A percentile compares a stretch with the other conserved stretches of the same genome.
phyloP scores from a whole-genome alignment of 1,140 invertebrate genomes.

The Drusus annulatus region DNA sequence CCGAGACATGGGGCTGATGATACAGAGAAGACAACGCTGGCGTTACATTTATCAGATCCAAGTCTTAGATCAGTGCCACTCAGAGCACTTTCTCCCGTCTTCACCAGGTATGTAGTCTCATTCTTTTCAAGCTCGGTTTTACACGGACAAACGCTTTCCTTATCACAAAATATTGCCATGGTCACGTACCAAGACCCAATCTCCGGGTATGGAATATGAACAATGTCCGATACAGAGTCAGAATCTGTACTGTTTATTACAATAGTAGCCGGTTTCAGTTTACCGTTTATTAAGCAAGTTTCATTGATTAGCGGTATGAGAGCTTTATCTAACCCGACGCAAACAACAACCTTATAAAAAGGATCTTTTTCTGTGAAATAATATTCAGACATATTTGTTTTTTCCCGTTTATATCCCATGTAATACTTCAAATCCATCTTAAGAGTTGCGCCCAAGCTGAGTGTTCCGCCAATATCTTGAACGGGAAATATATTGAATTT shows the following conservation, averaged over 20 bases:
- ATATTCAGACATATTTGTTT: constrained; percentile 62
- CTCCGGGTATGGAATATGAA: constrained; percentile 85
- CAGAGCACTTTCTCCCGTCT: constrained; percentile 54
- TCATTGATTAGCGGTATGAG: constrained; percentile 73
- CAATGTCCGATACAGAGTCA: constrained; percentile 57
- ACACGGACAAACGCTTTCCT: constrained; percentile 66
- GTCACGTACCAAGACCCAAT: constrained; percentile 83
- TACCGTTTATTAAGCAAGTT: constrained; percentile 72
- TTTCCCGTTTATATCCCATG: constrained; percentile 68
- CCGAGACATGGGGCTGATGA: constrained; percentile 78
- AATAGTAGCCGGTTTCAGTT: constrained; percentile 69
- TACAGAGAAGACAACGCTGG: constrained; percentile 74
- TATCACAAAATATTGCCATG: constrained; percentile 75
- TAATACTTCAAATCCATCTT: constrained; percentile 71
- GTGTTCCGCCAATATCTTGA: constrained; percentile 80
- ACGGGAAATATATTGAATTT: constrained; percentile 78
- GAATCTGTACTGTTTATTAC: constrained; percentile 73
- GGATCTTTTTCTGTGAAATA: constrained; percentile 66
- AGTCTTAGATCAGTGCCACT: constrained; percentile 54
- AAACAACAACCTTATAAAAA: constrained; percentile 72
- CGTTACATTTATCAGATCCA: constrained; percentile 64
- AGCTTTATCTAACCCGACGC: constrained; percentile 71
- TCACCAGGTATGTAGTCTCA: constrained; percentile 65
- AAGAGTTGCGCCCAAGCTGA: constrained; percentile 77
- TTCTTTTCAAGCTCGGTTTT: constrained; percentile 62